Percentiles rank a stretch among this genome's conserved stretches.
These are phyloP conservation scores for Eleutherodactylus coqui DNA, from an alignment of 2,797 vertebrate genomes.

Conservation along the genomic window DNA sequence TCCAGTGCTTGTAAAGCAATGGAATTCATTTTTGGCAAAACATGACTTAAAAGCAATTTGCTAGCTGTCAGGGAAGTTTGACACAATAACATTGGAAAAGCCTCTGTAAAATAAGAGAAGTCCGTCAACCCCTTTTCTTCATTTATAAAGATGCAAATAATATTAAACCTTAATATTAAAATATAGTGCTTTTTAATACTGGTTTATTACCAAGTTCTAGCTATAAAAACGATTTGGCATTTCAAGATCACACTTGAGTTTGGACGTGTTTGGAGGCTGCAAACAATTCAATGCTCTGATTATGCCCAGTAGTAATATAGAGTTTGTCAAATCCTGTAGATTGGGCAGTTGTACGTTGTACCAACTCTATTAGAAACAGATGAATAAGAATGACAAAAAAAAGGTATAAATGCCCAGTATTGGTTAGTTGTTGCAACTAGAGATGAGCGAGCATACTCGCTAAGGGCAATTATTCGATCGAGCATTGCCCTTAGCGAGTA, in stretches of 20 bases:
- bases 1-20: background rate
- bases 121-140: background rate
- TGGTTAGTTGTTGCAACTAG: background rate
- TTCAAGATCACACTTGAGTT: constrained; percentile 1
- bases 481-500: too few relatives aligned
- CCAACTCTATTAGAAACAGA: background rate
- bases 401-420: background rate
- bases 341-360: background rate
- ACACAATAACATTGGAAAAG: constrained; percentile 20
- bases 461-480: too few relatives aligned
- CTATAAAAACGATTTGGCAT: constrained; percentile 34
- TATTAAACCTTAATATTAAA: constrained; percentile 13
- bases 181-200: constrained; percentile 3
- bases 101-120: constrained; percentile 12
- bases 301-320: background rate
- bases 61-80: background rate
- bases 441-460: too few relatives aligned
- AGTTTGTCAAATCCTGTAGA: background rate
- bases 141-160: constrained; percentile 23
- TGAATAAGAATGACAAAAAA: background rate
- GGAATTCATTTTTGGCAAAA: constrained; percentile 47
- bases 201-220: background rate
- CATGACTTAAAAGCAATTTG: background rate
- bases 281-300: background rate
- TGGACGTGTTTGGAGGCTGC: background rate